Evolutionary conservation across 2,113 vertebrate genomes (phyloP), one percentile per base, ranked within the genome.

Genomic region (Clinocottus analis): DNA sequence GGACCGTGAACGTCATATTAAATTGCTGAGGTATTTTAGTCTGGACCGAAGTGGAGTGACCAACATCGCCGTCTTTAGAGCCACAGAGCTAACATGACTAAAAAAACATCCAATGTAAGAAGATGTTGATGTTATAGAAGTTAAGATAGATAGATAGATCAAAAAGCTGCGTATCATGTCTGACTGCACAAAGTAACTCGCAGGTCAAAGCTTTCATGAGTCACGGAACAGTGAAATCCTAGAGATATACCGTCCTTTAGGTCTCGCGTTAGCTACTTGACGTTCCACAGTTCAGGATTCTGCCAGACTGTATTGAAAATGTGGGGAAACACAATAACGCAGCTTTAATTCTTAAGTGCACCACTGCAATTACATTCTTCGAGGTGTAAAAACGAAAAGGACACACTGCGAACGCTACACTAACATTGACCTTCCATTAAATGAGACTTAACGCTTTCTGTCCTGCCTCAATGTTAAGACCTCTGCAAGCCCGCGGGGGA

Each of bases 371-470:
- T 77, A 64, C 69, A 82, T 65, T 87, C 82, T 83, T 79, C 17
- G 35, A 84, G 71, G 83, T 89, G 90, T 85, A 80, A 87, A 88
- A 90, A 90, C 77, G 53, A 91, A 92, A 91, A 89, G 80, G 79
- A 87, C 77, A 74, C 56, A 78, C 5, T 33, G 61, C 41, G 56
- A 81, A 77, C 80, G 76, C 89, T 83, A 80, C 76, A 85, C 86
- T 86, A 94, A 94, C 93, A 92, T 93, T 94, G 89, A 94, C 87
- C 76, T 93, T 92, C 89, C 85, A 92, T 94, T 92, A 93, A 92
- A 89, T 61, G 69, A 77, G 92, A 85, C 85, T 93, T 91, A 86
- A 59, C 68, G 87, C 59, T 78, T 87, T 90, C 82, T 91, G 90
- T 87, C 78, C 67, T 55, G 61, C 81, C 88, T 87, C 73, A 74